These are phyloP conservation scores for Myotis planiceps DNA, from an alignment of 2,797 vertebrate genomes.

Conservation along the genomic window DNA sequence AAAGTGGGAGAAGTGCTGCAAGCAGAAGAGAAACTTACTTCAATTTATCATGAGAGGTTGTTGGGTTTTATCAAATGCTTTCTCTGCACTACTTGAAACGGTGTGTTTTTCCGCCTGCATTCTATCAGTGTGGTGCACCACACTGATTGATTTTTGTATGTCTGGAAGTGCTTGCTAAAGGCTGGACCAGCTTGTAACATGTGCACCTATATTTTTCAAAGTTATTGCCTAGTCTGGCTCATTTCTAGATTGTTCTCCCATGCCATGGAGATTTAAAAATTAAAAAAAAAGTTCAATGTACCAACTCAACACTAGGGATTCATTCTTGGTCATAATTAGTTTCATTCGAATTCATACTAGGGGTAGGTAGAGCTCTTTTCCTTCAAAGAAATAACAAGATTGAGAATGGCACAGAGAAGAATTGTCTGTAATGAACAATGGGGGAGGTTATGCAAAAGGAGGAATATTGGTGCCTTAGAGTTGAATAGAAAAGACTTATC, in stretches of 20 bases:
- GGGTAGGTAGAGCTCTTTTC: neutral
- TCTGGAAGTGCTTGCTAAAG: neutral
- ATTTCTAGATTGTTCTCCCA: conserved; percentile 17
- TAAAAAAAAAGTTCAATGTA: neutral
- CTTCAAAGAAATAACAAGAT: conserved; percentile 16
- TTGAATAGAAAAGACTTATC: neutral
- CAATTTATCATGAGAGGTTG: neutral
- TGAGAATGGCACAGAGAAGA: neutral
- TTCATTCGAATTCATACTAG: neutral
- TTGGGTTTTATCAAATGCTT: neutral
- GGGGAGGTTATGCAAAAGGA: neutral
- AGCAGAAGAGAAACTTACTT: neutral
- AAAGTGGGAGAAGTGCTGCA: neutral
- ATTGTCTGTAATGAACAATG: neutral
- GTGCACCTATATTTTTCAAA: neutral
- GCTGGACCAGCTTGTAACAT: neutral
- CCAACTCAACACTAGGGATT: neutral
- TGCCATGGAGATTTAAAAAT: neutral
- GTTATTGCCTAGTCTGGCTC: neutral
- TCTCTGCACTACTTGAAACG: neutral
- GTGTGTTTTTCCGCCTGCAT: no score
- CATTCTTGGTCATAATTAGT: neutral
- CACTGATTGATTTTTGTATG: fast-evolving
- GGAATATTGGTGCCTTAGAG: neutral
- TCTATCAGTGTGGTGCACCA: neutral